These are phyloP conservation scores for Charadrius vociferus DNA, from an alignment of 2,113 vertebrate genomes.

Conservation along the genomic window DNA sequence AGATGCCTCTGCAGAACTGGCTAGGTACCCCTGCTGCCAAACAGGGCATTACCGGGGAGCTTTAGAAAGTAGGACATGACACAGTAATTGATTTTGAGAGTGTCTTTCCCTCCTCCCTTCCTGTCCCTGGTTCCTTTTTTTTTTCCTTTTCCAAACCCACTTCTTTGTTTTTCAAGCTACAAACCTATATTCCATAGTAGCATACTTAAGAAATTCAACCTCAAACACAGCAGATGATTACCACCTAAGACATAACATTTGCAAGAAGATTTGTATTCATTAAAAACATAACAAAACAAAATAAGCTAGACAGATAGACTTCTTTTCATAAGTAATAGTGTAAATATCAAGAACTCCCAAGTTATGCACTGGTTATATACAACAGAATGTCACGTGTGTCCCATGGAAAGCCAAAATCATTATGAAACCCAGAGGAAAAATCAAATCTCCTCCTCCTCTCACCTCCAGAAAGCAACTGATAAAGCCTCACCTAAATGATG, in stretches of 20 bases:
- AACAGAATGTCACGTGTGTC: neutral
- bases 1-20: neutral
- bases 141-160: neutral
- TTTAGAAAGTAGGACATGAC: neutral
- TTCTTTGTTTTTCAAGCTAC: neutral
- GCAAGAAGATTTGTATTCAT: neutral
- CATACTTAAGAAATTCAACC: neutral
- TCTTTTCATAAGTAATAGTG: neutral
- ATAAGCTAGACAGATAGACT: neutral
- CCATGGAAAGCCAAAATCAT: neutral
- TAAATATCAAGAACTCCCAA: constrained; percentile 9
- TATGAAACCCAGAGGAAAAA: neutral
- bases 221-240: neutral
- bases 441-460: neutral
- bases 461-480: neutral
- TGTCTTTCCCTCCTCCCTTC: neutral
- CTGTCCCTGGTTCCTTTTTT: neutral
- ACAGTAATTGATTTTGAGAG: neutral
- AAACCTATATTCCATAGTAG: neutral
- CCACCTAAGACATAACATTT: neutral
- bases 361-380: neutral
- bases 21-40: neutral
- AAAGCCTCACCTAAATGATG: neutral
- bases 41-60: neutral
- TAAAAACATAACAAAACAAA: neutral